These are phyloP conservation scores for Phalanger gymnotis DNA, from an alignment of 2,797 vertebrate genomes.

Conservation along the genomic window DNA sequence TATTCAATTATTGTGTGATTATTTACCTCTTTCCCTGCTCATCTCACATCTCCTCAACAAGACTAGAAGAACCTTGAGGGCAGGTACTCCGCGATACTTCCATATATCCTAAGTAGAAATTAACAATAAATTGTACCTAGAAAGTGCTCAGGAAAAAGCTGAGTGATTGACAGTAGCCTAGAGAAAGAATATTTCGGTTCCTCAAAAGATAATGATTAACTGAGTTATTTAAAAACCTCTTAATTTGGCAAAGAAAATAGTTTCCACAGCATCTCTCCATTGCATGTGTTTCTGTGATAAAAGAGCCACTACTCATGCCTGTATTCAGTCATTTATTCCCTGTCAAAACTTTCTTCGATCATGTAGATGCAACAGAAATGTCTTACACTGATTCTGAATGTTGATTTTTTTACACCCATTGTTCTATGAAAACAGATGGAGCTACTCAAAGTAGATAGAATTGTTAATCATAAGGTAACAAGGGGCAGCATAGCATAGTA, in stretches of 20 bases:
- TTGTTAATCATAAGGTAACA: too few relatives aligned
- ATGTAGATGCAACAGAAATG: background rate
- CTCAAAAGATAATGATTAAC: background rate
- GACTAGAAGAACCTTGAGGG: background rate
- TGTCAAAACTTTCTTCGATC: background rate
- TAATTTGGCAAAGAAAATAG: background rate
- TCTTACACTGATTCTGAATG: too few relatives aligned
- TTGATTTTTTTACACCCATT: too few relatives aligned
- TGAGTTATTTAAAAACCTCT: background rate
- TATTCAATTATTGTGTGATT: background rate
- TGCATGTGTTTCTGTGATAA: background rate
- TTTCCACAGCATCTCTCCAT: background rate
- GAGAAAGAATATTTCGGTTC: background rate
- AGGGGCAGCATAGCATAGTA: too few relatives aligned
- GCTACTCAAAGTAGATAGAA: too few relatives aligned
- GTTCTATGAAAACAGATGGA: too few relatives aligned
- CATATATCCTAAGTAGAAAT: background rate
- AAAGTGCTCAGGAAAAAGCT: background rate
- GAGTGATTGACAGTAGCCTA: background rate
- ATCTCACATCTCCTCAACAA: background rate
- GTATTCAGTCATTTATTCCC: background rate
- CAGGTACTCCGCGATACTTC: background rate
- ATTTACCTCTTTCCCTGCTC: background rate
- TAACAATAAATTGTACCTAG: background rate
- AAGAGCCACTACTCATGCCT: background rate